Percentiles rank a stretch among this genome's conserved stretches.
These are phyloP conservation scores for Acleris holmiana DNA, from an alignment of 2,888 invertebrate species.

Conservation along the genomic window DNA sequence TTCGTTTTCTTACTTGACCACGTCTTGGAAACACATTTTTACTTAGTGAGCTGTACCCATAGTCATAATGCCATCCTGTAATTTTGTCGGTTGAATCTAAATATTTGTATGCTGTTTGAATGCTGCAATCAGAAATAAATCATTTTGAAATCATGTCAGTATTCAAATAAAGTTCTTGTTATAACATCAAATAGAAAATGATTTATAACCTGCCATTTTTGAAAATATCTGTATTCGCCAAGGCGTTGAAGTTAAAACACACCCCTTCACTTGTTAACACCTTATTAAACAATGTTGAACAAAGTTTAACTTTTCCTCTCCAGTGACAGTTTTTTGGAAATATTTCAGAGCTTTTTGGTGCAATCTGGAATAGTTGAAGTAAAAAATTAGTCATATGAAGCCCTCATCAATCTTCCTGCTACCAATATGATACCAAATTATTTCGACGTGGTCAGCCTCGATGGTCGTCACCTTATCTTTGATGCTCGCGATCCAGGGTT, in stretches of 20 bases:
- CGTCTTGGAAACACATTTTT: constrained; percentile 12
- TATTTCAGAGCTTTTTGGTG: neutral
- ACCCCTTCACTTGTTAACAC: constrained; percentile 27
- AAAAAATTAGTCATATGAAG: no score
- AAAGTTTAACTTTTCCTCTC: neutral
- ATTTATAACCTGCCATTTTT: constrained; percentile 15
- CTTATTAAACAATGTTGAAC: constrained; percentile 2
- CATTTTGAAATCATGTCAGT: no score
- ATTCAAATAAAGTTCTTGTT: neutral
- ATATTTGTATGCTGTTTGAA: constrained; percentile 23
- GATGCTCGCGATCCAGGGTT: no score
- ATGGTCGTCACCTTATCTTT: no score
- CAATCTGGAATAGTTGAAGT: constrained; percentile 14
- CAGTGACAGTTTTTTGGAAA: neutral
- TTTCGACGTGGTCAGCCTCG: no score
- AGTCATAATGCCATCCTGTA: constrained; percentile 15
- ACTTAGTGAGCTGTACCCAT: constrained; percentile 7
- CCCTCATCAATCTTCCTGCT: no score
- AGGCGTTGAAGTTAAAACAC: constrained; percentile 27
- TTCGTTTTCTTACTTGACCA: constrained; percentile 5
- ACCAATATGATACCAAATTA: no score
- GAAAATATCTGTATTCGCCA: constrained; percentile 13
- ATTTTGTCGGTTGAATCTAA: constrained; percentile 4
- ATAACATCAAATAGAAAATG: no score
- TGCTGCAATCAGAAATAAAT: constrained; percentile 10